Percentiles rank a stretch among this genome's conserved stretches.
Evolutionary conservation across 30 jellyfish, hydroid and myxozoan genomes (phyloP).

Genomic region (Aurelia aurita complex sp. Pacific): DNA sequence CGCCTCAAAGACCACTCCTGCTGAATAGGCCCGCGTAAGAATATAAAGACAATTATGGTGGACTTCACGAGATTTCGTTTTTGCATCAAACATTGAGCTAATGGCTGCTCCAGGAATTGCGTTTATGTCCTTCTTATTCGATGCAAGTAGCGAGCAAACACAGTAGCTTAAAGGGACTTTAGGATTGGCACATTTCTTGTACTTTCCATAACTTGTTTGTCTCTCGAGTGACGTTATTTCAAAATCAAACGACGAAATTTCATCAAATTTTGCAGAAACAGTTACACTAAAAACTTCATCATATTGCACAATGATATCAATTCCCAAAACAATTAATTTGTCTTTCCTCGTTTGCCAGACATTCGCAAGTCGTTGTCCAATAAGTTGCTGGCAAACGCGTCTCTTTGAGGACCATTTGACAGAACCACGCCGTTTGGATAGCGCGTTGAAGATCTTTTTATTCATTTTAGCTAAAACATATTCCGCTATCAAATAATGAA

Average conservation of each 20-base stretch:
- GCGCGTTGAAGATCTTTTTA: slow-evolving; percentile 8
- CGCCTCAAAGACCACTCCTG: slow-evolving; percentile 72
- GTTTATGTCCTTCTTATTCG: neutral
- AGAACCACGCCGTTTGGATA: neutral
- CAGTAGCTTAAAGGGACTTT: slow-evolving; percentile 37
- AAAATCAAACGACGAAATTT: slow-evolving; percentile 4
- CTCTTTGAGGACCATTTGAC: neutral
- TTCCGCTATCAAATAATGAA: slow-evolving; percentile 52
- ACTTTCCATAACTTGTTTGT: slow-evolving; percentile 48
- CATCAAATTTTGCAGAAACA: slow-evolving; percentile 18
- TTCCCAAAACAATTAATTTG: slow-evolving; percentile 1
- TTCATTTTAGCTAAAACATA: slow-evolving; percentile 26
- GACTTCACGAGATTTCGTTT: slow-evolving; percentile 7
- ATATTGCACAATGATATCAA: slow-evolving; percentile 52
- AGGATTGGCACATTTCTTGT: slow-evolving; percentile 45
- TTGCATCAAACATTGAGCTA: slow-evolving; percentile 37
- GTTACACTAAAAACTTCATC: slow-evolving; percentile 24
- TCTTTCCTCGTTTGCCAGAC: slow-evolving; percentile 57
- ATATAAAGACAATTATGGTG: slow-evolving; percentile 42
- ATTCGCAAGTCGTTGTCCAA: slow-evolving; percentile 31
- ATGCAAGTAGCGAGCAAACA: slow-evolving; percentile 18
- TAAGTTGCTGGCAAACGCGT: slow-evolving; percentile 42
- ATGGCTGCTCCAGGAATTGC: slow-evolving; percentile 25
- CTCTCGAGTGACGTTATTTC: slow-evolving; percentile 33
- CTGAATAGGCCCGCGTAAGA: slow-evolving; percentile 29